phyloP scores from a whole-genome alignment of 2,113 vertebrate genomes.

The Cavia aperea region DNA sequence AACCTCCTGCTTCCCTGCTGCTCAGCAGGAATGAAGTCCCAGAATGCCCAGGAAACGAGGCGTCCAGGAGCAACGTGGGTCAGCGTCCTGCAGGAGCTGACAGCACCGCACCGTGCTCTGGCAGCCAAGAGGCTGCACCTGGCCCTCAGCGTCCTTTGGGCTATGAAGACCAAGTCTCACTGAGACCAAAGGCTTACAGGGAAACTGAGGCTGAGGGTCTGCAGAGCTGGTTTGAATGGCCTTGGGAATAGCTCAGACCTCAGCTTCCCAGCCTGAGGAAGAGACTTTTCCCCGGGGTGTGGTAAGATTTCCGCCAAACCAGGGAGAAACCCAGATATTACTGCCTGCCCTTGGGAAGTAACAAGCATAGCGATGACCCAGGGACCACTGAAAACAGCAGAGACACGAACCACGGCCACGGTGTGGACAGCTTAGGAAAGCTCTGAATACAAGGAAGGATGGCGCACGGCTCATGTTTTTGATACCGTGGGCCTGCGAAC shows the following conservation, averaged over 20 bases:
- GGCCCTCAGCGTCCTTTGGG: background rate
- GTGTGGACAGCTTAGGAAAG: background rate
- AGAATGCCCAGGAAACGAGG: too few species aligned
- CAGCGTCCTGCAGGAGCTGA: background rate
- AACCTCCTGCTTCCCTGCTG: background rate
- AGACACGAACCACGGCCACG: conserved; percentile 12
- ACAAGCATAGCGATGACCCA: background rate
- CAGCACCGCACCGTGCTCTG: too few species aligned
- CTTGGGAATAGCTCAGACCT: background rate
- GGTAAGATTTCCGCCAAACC: background rate
- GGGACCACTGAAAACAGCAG: background rate
- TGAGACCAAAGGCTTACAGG: background rate
- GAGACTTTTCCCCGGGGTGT: background rate
- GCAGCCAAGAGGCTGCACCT: background rate
- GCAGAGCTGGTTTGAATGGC: background rate
- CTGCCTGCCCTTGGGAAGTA: background rate
- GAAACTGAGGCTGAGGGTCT: background rate
- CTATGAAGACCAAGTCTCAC: background rate
- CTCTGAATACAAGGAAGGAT: background rate
- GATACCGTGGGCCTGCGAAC: background rate
- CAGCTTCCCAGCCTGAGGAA: background rate
- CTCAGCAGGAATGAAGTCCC: background rate
- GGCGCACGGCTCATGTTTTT: background rate
- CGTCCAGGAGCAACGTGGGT: background rate
- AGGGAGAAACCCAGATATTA: background rate